Percentiles rank a stretch among this genome's conserved stretches.
phyloP scores from a whole-genome alignment of 1,140 invertebrate genomes.

The Hyles vespertilio region DNA sequence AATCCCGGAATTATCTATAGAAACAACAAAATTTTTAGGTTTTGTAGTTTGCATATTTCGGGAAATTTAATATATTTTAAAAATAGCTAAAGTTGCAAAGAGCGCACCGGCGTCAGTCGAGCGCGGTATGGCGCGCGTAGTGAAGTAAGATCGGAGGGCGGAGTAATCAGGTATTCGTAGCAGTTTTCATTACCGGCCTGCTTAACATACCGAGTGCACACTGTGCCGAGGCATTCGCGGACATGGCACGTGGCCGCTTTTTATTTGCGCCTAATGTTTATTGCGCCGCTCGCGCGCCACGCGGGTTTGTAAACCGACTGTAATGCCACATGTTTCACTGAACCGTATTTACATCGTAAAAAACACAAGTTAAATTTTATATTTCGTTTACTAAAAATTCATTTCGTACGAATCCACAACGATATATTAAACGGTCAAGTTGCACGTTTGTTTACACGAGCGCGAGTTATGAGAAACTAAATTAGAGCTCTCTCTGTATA shows the following conservation, averaged over 20 bases:
- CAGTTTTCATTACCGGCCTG: slow-evolving; percentile 57
- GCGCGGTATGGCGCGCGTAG: slow-evolving; percentile 9
- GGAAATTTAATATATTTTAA: too few relatives aligned
- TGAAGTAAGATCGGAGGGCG: slow-evolving; percentile 31
- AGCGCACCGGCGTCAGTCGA: slow-evolving; percentile 22
- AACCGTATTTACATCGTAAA: too few relatives aligned
- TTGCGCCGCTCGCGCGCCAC: too few relatives aligned
- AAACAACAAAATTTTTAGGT: too few relatives aligned
- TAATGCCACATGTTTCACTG: too few relatives aligned
- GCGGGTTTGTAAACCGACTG: too few relatives aligned
- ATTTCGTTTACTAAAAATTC: too few relatives aligned
- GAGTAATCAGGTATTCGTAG: slow-evolving; percentile 35
- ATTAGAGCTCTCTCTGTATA: slow-evolving; percentile 20
- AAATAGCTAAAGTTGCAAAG: background rate
- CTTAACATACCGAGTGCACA: slow-evolving; percentile 44
- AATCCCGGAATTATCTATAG: too few relatives aligned
- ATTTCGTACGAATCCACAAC: too few relatives aligned
- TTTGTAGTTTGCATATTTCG: too few relatives aligned
- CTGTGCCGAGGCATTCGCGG: background rate
- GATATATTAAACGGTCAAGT: too few relatives aligned
- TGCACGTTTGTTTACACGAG: slow-evolving; percentile 17
- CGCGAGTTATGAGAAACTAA: slow-evolving; percentile 22
- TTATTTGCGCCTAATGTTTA: slow-evolving; percentile 22
- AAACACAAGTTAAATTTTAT: too few relatives aligned
- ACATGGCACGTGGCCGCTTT: slow-evolving; percentile 21